Conservation (phyloP, 2,888 invertebrate species). For the Yponomeuta sedellus region DNA sequence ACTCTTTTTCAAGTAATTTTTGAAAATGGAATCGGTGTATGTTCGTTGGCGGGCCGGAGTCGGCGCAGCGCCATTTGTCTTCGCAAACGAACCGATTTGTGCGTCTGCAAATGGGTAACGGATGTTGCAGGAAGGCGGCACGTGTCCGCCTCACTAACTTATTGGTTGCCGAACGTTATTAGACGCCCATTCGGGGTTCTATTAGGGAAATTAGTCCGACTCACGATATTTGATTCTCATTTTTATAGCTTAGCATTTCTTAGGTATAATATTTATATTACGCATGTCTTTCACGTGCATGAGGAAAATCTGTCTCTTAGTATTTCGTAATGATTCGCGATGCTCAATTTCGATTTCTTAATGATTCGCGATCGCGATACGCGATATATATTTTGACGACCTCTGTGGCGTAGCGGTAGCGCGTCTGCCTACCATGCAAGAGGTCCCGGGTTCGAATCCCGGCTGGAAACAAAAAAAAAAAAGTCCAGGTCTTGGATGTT, state of each 20-base stretch:
- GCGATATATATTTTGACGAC: no score
- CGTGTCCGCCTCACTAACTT: constrained; percentile 53
- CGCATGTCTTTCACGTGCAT: no score
- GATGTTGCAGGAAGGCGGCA: constrained; percentile 61
- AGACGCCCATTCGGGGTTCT: constrained; percentile 41
- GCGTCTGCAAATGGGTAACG: constrained; percentile 69
- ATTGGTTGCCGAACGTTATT: constrained; percentile 53
- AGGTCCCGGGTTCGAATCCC: no score
- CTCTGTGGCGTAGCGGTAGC: no score
- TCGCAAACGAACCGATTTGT: constrained; percentile 73
- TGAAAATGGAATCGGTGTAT: constrained; percentile 57
- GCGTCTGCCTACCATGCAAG: no score
- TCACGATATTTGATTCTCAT: constrained; percentile 1
- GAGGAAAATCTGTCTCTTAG: no score
- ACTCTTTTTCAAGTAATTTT: constrained; percentile 62
- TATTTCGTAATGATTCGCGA: no score
- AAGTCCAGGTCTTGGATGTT: no score
- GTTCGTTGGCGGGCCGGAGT: constrained; percentile 27
- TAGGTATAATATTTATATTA: not conserved
- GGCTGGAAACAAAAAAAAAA: no score
- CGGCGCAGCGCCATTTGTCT: constrained; percentile 63
- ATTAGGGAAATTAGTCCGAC: not conserved
- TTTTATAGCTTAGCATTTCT: not conserved
- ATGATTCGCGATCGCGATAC: no score
- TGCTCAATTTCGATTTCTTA: no score